These are phyloP conservation scores for Platycercus adscitus DNA, from an alignment of 2,113 vertebrate species.

Conservation along the genomic window DNA sequence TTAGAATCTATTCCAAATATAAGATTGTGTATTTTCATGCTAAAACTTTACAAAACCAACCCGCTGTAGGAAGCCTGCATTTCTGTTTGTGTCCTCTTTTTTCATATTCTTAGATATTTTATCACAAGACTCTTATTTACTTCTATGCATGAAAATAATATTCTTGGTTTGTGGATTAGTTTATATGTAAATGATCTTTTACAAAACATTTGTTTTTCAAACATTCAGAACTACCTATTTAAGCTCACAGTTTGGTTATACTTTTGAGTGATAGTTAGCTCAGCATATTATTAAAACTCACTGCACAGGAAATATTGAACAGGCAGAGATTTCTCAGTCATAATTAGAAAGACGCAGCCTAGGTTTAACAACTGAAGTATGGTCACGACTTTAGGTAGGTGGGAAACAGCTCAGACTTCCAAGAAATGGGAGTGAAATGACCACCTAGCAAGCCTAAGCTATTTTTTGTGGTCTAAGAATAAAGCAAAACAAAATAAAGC, in stretches of 20 bases:
- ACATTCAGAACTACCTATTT: background rate
- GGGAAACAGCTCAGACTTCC: background rate
- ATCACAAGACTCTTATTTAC: background rate
- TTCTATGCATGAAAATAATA: background rate
- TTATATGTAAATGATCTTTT: background rate
- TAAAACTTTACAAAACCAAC: background rate
- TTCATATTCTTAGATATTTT: background rate
- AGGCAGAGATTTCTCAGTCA: background rate
- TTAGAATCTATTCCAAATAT: background rate
- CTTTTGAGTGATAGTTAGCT: background rate
- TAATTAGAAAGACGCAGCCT: background rate
- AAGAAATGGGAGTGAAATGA: background rate
- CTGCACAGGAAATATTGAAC: background rate
- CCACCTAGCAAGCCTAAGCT: background rate
- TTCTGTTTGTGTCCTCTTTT: background rate
- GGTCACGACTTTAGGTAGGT: background rate
- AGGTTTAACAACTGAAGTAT: background rate
- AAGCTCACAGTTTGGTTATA: background rate
- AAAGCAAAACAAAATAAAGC: background rate
- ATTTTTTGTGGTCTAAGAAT: background rate
- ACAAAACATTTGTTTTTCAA: background rate
- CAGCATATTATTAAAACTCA: background rate
- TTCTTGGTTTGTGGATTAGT: background rate
- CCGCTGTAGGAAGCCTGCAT: background rate
- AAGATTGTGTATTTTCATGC: background rate